Evolutionary conservation across 2,888 invertebrate species (phyloP), one percentile per base, ranked within the genome.

Genomic region (Pemphredon lugubris): DNA sequence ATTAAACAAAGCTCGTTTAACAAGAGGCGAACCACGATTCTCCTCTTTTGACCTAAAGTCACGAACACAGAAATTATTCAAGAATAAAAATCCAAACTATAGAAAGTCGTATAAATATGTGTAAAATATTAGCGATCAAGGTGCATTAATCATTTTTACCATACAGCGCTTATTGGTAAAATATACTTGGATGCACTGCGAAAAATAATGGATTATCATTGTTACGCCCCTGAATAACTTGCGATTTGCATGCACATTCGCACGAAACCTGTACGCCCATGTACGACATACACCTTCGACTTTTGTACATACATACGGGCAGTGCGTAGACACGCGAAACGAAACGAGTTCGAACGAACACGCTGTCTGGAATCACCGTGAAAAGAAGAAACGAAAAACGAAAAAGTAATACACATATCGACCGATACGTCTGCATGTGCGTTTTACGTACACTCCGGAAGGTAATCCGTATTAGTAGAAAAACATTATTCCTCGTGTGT

Each of bases 181-280:
- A n/a, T n/a, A n/a, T n/a, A n/a, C n/a, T n/a, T n/a, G n/a, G n/a
- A n/a, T n/a, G n/a, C n/a, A n/a, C n/a, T n/a, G n/a, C 20, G 14
- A 37, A 21, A 37, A 26, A 51, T 30, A 6, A 37, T 13, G 21
- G 30, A 65, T 45, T 54, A 50, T 45, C 23, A 58, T 65, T 55
- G 55, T 76, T 77, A 77, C 74, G 51, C 55, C 59, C 59, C 69
- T 77, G 61, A 40, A 65, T 74, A 69, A 77, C 16, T 45, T 45
- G 65, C 59, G 23, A 65, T 77, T 77, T 76, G 64, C 69, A 73
- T 77, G 58, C 54, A 47, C 45, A 40, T 40, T 60, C 60, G 30
- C 16, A 11, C 51, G 57, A 57, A 76, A 75, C 73, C 67, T 55
- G 73, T 57, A 72, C 66, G 39, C 32, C 63, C 47, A 40, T 67